These are phyloP conservation scores for Trichosurus vulpecula DNA, from an alignment of 2,797 vertebrate genomes.

Conservation along the genomic window DNA sequence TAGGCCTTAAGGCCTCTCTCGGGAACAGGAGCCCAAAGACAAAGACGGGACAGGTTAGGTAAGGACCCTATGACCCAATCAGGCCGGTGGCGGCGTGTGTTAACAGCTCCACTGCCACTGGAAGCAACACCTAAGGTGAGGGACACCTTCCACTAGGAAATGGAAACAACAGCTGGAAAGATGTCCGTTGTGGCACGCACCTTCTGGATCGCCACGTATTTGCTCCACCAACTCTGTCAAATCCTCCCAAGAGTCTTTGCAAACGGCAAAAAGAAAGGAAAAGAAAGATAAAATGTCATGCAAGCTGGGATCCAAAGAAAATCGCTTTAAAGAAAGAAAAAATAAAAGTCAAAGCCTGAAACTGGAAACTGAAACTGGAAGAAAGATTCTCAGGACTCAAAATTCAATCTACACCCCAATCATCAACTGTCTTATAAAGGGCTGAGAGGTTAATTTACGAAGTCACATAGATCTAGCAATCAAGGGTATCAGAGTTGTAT, in stretches of 20 bases:
- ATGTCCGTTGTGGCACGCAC: slow-evolving; percentile 89
- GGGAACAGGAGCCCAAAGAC: slow-evolving; percentile 33
- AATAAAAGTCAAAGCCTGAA: slow-evolving; percentile 77
- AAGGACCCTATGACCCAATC: slow-evolving; percentile 1
- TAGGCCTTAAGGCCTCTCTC: slow-evolving; percentile 25
- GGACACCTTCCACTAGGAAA: slow-evolving; percentile 61
- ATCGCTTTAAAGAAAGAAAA: slow-evolving; percentile 73
- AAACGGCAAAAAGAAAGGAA: slow-evolving; percentile 90
- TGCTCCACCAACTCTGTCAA: slow-evolving; percentile 94
- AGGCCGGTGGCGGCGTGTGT: neutral
- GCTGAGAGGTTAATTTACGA: neutral
- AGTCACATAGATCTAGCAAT: neutral
- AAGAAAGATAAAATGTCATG: slow-evolving; percentile 90
- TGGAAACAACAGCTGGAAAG: slow-evolving; percentile 80
- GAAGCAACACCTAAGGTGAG: slow-evolving; percentile 49
- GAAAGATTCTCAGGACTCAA: slow-evolving; percentile 71
- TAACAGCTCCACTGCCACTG: slow-evolving; percentile 37
- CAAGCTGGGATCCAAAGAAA: slow-evolving; percentile 85
- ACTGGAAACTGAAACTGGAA: slow-evolving; percentile 80
- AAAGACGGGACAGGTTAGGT: neutral
- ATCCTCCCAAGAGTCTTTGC: slow-evolving; percentile 96
- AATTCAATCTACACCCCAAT: slow-evolving; percentile 56
- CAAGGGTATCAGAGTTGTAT: neutral
- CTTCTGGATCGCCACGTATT: slow-evolving; percentile 92
- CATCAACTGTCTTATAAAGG: slow-evolving; percentile 64